Evolutionary conservation across 2,888 invertebrate species (phyloP), one percentile per base, ranked within the genome.

Genomic region (Eupeodes latifasciatus): DNA sequence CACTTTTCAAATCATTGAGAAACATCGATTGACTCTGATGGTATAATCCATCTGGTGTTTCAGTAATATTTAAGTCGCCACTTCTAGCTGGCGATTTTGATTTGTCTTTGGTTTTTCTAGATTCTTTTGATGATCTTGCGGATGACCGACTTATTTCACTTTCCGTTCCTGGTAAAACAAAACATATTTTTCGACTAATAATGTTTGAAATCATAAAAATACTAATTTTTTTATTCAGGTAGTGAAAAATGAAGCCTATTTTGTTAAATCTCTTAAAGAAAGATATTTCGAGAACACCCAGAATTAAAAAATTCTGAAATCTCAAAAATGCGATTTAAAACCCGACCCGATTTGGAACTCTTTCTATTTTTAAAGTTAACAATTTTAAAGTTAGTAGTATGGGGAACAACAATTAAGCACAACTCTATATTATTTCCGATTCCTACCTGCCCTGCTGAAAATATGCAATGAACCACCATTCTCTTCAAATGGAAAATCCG

Each of bases 401-500:
- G 2, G 40, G 40, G 40, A 40, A 40, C 40, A 40, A 40, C 5
- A 40, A 40, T 5, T 5, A 40, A 40, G 3, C 27, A 27, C 27
- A 27, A 27, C 27, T 27, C 4, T 5, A 40, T 5, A 40, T 40
- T 40, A 40, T 5, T 40, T 40, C 80, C 89, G 10, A 19, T 27
- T 66, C 55, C 27, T 44, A 95, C 96, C 97, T 94, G 96, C 96
- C 90, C 97, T 94, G 90, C 96, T 97, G 90, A 98, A 96, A 93
- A 98, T 96, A 86, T 97, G 95, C 90, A 97, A 95, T 0, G 98
- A 98, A 0, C 98, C 98, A 9, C 98, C 98, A 90, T 97, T 96
- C 91, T 99, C 98, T 89, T 97, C 98, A 4, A 97, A 96, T 0
- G 99, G 99, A 91, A 98, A 96, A 90, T 98, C 98, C 0, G 99